Conservation (phyloP, 1,140 invertebrate genomes). For the Aphaenogaster rudis region DNA sequence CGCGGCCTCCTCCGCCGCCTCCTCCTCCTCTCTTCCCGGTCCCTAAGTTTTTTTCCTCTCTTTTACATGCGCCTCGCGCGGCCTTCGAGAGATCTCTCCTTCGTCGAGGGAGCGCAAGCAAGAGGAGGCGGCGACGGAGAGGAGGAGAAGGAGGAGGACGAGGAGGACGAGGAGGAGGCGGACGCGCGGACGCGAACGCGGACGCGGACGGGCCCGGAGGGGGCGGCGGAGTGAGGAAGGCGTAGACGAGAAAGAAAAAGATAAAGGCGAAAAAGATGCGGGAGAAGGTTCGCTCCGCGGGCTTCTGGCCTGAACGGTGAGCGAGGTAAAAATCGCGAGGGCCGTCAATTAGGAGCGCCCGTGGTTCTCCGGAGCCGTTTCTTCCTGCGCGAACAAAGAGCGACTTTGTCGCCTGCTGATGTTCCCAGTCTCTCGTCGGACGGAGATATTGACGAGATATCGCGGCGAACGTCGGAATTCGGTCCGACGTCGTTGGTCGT, state of each 20-base stretch:
- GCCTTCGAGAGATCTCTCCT: constrained; percentile 75
- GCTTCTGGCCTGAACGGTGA: constrained; percentile 75
- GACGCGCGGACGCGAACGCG: constrained; percentile 15
- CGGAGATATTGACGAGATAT: constrained; percentile 68
- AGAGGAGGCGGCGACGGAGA: background rate
- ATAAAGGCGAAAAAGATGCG: constrained; percentile 64
- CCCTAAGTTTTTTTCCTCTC: constrained; percentile 64
- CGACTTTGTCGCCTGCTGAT: constrained; percentile 63
- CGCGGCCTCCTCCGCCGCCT: background rate
- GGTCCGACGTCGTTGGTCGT: constrained; percentile 33
- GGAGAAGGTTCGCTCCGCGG: constrained; percentile 56
- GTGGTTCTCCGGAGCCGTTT: constrained; percentile 69
- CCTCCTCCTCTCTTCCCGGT: constrained; percentile 11
- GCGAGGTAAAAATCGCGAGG: constrained; percentile 80
- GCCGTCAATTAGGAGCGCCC: constrained; percentile 81
- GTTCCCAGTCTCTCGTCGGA: background rate
- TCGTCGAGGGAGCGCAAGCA: constrained; percentile 55
- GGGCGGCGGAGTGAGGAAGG: constrained; percentile 15
- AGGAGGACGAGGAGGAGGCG: background rate
- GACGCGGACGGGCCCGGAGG: constrained; percentile 25
- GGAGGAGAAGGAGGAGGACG: background rate
- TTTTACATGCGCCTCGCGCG: constrained; percentile 78
- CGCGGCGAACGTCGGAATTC: constrained; percentile 53
- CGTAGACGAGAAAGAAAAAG: constrained; percentile 58
- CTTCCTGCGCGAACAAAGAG: constrained; percentile 73